These are phyloP conservation scores for Drosophila takahashii DNA, from an alignment of 1,140 invertebrate species.

Conservation along the genomic window DNA sequence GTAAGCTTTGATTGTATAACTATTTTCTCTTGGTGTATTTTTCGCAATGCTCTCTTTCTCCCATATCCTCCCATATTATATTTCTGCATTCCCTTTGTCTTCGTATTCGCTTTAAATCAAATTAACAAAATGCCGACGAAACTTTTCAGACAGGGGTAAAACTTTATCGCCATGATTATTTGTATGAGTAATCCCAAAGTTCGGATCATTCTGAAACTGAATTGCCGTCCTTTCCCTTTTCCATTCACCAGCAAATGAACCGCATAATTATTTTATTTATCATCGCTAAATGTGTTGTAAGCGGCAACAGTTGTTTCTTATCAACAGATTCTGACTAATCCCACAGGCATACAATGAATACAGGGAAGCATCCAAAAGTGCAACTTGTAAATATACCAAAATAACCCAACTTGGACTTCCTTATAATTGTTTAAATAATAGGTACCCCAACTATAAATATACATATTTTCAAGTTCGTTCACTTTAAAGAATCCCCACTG, in stretches of 20 bases:
- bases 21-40: conserved; percentile 18
- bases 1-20: no score
- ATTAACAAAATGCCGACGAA: conserved; percentile 49
- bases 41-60: conserved; percentile 19
- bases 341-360: not conserved
- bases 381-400: not conserved
- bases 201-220: conserved; percentile 8
- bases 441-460: not conserved
- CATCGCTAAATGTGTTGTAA: conserved; percentile 18
- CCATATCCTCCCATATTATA: conserved; percentile 6
- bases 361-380: not conserved
- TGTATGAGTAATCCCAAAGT: conserved; percentile 38
- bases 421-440: not conserved
- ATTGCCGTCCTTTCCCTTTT: conserved; percentile 7
- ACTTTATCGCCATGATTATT: conserved; percentile 14
- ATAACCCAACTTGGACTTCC: no score
- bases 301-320: conserved; percentile 20
- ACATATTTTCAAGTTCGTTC: not conserved
- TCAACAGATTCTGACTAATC: conserved; percentile 27
- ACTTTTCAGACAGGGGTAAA: conserved; percentile 9
- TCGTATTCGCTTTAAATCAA: conserved; percentile 54
- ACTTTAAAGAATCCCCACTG: not conserved
- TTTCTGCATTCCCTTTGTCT: conserved; percentile 40
- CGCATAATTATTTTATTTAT: conserved; percentile 11
- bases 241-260: not conserved